These are phyloP conservation scores for Calephelis perditalis DNA, from an alignment of 2,888 invertebrate genomes.

Conservation along the genomic window DNA sequence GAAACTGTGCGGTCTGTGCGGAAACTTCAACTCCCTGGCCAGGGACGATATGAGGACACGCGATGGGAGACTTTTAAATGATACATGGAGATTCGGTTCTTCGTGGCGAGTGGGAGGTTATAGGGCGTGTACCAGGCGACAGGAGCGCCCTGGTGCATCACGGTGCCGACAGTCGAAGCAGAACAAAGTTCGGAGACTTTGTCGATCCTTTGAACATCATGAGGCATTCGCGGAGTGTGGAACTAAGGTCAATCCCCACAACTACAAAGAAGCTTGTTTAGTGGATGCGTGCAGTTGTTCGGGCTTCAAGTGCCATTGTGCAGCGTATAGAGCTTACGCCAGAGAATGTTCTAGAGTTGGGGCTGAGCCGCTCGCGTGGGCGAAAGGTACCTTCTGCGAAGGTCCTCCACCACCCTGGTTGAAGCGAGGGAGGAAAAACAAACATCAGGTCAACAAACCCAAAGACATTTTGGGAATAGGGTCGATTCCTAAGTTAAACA, in stretches of 20 bases:
- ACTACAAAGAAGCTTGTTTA: slow-evolving; percentile 92
- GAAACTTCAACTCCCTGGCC: slow-evolving; percentile 93
- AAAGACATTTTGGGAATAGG: slow-evolving; percentile 44
- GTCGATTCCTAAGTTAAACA: slow-evolving; percentile 50
- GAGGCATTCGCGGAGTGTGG: slow-evolving; percentile 87
- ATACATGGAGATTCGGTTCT: slow-evolving; percentile 86
- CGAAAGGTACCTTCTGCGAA: slow-evolving; percentile 82
- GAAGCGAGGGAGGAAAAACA: slow-evolving; percentile 33
- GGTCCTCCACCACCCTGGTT: slow-evolving; percentile 60
- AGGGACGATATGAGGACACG: slow-evolving; percentile 90
- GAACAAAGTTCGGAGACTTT: slow-evolving; percentile 65
- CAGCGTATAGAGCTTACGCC: slow-evolving; percentile 92
- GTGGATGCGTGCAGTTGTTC: slow-evolving; percentile 94
- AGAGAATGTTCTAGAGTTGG: slow-evolving; percentile 91
- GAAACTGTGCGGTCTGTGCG: slow-evolving; percentile 93
- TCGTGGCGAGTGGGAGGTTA: slow-evolving; percentile 95
- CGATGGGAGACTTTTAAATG: slow-evolving; percentile 82
- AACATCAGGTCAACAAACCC: slow-evolving; percentile 25
- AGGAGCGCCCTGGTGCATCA: slow-evolving; percentile 63
- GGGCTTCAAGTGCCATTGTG: slow-evolving; percentile 89
- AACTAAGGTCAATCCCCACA: slow-evolving; percentile 86
- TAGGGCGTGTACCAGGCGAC: slow-evolving; percentile 82
- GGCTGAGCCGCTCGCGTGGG: slow-evolving; percentile 85
- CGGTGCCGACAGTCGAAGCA: slow-evolving; percentile 68
- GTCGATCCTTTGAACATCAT: slow-evolving; percentile 69